Evolutionary conservation across 2,113 vertebrate species (phyloP), one percentile per base, ranked within the genome.

Genomic region (Pleuronectes platessa): DNA sequence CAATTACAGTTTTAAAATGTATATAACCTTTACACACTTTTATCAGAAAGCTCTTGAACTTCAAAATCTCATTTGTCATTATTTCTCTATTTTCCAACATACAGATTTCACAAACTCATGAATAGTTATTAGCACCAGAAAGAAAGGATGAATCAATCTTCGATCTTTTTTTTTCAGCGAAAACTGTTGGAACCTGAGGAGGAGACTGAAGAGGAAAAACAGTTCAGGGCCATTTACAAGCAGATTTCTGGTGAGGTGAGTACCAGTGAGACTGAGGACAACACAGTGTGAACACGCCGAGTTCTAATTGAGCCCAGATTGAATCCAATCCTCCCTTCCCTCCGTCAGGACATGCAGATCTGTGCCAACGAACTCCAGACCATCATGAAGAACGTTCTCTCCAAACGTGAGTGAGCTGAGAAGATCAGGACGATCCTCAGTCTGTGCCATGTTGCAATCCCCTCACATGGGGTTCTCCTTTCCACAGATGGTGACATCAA

Each of bases 211-310:
- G 96, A 99, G 69, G 96, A 98, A 49, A 94, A 94, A 56, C 93
- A 96, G 26, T 99, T 99, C 92, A 92, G 85, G 71, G 92, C 88
- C 74, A 99, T 99, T 84, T 99, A 96, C 90, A 90, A 93, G 67
- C 94, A 98, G 93, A 97, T 99, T 56, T 94, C 97, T 64, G 97
- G 97, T 1, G 96, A 97, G 3, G 98, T 99, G 90, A 95, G 97
- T 94, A 78, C 2, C 66, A 55, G 10, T 3, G 3, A 53, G 6
- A 54, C 20, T 1, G 1, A 8, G 15, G 49, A 20, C 2, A 10
- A 69, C 2, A 23, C 7, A 2, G 17, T 7, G 4, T 0, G 26
- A 35, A 10, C 9, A 3, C 3, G 1, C 12, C 11, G 21, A 11
- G 27, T 54, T 67, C 40, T n/a, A 13, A 23, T 45, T 21, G 7